Evolutionary conservation across 2,113 vertebrate species (phyloP), one percentile per base, ranked within the genome.

Genomic region (Sapayoa aenigma): DNA sequence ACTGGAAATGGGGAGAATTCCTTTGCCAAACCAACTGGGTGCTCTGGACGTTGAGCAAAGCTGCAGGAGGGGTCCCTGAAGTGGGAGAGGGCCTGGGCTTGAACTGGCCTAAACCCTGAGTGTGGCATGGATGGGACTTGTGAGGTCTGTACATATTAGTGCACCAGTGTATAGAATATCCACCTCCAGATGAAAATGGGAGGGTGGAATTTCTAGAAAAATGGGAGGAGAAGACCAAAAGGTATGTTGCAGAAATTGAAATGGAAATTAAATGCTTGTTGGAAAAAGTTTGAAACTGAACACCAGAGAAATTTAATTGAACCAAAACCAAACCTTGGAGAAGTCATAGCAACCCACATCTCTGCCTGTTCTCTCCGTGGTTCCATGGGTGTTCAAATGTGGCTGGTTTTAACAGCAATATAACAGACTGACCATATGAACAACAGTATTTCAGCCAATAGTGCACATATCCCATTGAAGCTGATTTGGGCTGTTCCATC

Each of bases 101-200:
- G 27, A 28, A 39, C 24, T 71, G 33, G 24, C 18, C 24, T 31
- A 11, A 11, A 49, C 15, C 35, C 46, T 2, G 7, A 21, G 23
- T 0, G 1, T 42, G 49, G 14, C 49, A 28, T 1, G 3, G 31
- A 33, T 44, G 16, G 18, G 28, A 59, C 15, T 14, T 15, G 37
- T 9, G 35, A 15, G 41, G 8, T 21, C 30, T 37, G 25, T 30
- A 56, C 67, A 73, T 62, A 8, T 73, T 37, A 12, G 28, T 50
- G 19, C 27, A 62, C 4, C 7, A 11, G 4, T 47, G n/a, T 27
- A 33, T 23, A 42, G 35, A 82, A 73, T 14, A 42, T 2, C 42
- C n/a, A 12, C 53, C 27, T 62, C 33, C 52, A 62, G 42, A 46
- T 16, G 55, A 55, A 47, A 68, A 11, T 5, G 47, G 11, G 41